These are phyloP conservation scores for Chorisops tibialis DNA, from an alignment of 2,888 invertebrate genomes.

Conservation along the genomic window DNA sequence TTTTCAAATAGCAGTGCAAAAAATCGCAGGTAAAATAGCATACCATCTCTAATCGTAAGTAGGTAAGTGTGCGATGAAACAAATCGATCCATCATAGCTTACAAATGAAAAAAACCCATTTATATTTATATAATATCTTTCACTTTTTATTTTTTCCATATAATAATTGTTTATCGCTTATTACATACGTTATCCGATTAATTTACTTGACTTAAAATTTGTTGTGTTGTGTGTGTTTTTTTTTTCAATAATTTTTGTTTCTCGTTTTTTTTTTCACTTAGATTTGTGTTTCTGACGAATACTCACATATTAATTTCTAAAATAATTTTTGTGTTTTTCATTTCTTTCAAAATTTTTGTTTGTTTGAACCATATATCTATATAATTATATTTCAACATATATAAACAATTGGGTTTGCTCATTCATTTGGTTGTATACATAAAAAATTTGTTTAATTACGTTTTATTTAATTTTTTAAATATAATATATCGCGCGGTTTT, in stretches of 20 bases:
- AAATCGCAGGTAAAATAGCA: no score
- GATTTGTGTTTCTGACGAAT: background rate
- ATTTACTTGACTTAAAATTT: slow-evolving; percentile 22
- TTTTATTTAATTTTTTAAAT: slow-evolving; percentile 11
- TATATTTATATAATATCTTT: slow-evolving; percentile 10
- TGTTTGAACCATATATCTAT: slow-evolving; percentile 32
- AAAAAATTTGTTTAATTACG: slow-evolving; percentile 23
- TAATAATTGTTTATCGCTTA: slow-evolving; percentile 22
- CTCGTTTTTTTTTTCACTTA: background rate
- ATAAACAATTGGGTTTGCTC: slow-evolving; percentile 26
- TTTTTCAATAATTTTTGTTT: background rate
- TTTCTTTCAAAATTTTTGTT: slow-evolving; percentile 29
- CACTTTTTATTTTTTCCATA: slow-evolving; percentile 11
- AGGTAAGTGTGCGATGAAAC: no score
- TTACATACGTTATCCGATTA: slow-evolving; percentile 21
- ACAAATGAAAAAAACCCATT: background rate
- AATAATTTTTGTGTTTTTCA: slow-evolving; percentile 19
- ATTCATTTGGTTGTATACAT: slow-evolving; percentile 18
- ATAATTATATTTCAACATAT: slow-evolving; percentile 29
- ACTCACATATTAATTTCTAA: background rate
- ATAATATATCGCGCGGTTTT: background rate
- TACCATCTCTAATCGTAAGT: no score
- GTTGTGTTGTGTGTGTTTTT: slow-evolving; percentile 7
- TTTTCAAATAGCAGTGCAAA: no score
- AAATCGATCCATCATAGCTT: no score